These are phyloP conservation scores for Zaprionus bogoriensis DNA, from an alignment of 2,888 invertebrate species.

Conservation along the genomic window DNA sequence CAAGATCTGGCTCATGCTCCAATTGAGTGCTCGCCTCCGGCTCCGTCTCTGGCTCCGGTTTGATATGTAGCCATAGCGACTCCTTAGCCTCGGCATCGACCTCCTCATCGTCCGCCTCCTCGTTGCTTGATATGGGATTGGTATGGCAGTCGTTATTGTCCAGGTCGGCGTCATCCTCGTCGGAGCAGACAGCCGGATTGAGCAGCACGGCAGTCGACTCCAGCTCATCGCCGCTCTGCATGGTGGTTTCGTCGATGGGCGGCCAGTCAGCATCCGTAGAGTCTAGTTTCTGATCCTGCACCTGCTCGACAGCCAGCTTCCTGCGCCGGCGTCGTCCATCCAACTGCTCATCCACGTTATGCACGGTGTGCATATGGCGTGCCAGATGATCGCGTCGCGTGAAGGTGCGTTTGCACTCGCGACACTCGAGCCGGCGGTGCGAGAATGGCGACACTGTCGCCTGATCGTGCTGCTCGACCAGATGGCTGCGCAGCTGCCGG, in stretches of 20 bases:
- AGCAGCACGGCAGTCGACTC: constrained; percentile 55
- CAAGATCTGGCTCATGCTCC: background rate
- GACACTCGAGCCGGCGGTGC: constrained; percentile 74
- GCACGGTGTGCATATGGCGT: constrained; percentile 83
- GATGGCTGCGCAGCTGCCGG: constrained; percentile 83
- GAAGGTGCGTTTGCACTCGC: constrained; percentile 83
- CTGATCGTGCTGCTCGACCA: constrained; percentile 63
- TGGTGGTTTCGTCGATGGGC: constrained; percentile 36
- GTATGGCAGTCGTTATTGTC: constrained; percentile 55
- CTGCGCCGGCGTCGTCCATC: constrained; percentile 2
- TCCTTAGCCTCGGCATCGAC: constrained; percentile 52
- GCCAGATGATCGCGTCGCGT: constrained; percentile 83
- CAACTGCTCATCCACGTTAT: constrained; percentile 56
- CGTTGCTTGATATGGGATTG: constrained; percentile 79
- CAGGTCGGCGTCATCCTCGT: constrained; percentile 31
- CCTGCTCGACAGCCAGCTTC: constrained; percentile 1
- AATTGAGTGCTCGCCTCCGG: constrained; percentile 12
- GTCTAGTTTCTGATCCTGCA: too few relatives aligned
- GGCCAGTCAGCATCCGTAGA: constrained; percentile 18
- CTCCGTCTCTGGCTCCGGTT: constrained; percentile 56
- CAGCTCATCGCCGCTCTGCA: constrained; percentile 56
- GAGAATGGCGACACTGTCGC: constrained; percentile 17
- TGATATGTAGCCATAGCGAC: constrained; percentile 62
- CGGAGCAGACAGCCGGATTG: constrained; percentile 27
- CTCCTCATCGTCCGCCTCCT: constrained; percentile 60